A percentile compares a stretch with the other conserved stretches of the same genome.
Conservation (phyloP, 2,113 vertebrate species). For the Desmodus rotundus region DNA sequence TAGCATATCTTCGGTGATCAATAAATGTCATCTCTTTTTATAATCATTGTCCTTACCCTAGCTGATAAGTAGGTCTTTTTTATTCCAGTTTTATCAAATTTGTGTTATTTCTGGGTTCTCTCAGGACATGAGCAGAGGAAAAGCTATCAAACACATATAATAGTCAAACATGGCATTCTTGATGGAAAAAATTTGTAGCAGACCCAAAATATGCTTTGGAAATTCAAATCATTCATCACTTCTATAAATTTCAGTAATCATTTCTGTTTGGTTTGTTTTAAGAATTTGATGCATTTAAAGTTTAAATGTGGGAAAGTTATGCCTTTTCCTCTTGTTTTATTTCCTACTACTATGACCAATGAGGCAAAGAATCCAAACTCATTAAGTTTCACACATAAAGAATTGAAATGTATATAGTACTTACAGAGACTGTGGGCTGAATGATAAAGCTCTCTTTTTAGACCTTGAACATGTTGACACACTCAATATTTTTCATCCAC, state of each 20-base stretch:
- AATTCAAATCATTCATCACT: constrained; percentile 39
- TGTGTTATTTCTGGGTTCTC: background rate
- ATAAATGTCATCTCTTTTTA: no score
- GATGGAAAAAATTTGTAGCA: constrained; percentile 28
- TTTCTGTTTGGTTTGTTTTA: constrained; percentile 79
- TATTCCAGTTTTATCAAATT: background rate
- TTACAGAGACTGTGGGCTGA: constrained; percentile 42
- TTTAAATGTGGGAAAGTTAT: constrained; percentile 69
- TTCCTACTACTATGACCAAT: constrained; percentile 76
- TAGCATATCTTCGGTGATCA: background rate
- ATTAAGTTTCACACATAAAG: constrained; percentile 79
- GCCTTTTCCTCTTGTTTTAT: constrained; percentile 77
- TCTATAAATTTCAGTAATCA: constrained; percentile 63
- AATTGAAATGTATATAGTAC: constrained; percentile 70
- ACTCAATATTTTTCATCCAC: constrained; percentile 44
- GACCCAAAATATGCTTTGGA: constrained; percentile 3
- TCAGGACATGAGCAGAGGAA: background rate
- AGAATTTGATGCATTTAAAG: constrained; percentile 71
- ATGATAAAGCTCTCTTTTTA: constrained; percentile 60
- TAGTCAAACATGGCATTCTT: background rate
- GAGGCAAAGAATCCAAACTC: constrained; percentile 81
- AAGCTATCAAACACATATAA: background rate
- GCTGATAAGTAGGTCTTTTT: background rate
- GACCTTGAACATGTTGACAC: constrained; percentile 63
- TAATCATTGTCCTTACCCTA: background rate